Base-by-base conservation (phyloP, 2,888 invertebrate genomes). In the Abrostola triplasia region DNA sequence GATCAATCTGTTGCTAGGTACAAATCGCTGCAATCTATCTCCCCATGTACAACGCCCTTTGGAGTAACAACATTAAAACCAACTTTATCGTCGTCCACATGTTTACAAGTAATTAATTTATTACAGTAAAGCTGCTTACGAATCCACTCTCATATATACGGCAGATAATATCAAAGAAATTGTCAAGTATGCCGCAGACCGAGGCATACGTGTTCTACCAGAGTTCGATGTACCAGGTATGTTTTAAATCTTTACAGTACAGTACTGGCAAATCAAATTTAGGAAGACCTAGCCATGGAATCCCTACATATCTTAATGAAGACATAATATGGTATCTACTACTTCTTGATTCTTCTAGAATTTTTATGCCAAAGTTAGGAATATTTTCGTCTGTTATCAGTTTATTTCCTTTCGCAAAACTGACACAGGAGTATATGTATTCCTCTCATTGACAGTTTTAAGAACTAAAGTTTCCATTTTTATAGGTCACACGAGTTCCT, bases 171-270 rank as follows among this genome's bases (percentile, higher is more conserved):
- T 98, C 0, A 88, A 92, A 47, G 92, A 95, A 53, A 92, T 99
- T 0, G 96, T 99, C 44, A 96, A 97, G 77, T 97, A 97, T 87
- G 98, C 98, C 0, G 95, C 97, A 73, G 82, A 96, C 0, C 94
- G 98, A 49, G 99, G 98, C 7, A 98, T 99, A 69, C 94, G 99
- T 48, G 98, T 99, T 0, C 90, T 99, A 58, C 96, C 97, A 0
- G 99, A 99, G 92, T 98, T 98, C 84, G 99, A 99, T 88, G 97
- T 97, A 2, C 98, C 98, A 70, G 98, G 97, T 97, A 88, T 85
- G 24, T 24, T 24, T 9, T 8, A 13, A 4, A n/a, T n/a, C n/a
- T n/a, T n/a, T n/a, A 40, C 40, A 40, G 0, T 10, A 2, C 4
- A 24, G 24, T 24, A 24, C 4, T 24, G 24, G 4, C 1, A 24